A percentile compares a stretch with the other conserved stretches of the same genome.
These are phyloP conservation scores for Mus spicilegus DNA, from an alignment of 2,113 vertebrate genomes.

Conservation along the genomic window DNA sequence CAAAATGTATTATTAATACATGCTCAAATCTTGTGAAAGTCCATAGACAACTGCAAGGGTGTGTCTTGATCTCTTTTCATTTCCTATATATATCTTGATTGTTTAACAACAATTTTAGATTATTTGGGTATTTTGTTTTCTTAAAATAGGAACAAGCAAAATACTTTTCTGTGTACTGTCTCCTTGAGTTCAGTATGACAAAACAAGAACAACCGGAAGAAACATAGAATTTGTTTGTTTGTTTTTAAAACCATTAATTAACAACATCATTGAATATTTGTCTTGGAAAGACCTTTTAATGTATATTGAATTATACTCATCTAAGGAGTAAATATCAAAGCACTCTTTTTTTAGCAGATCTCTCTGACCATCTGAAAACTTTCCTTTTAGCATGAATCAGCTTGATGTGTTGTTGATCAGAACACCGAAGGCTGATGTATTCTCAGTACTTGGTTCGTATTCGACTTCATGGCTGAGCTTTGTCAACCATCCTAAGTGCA, in stretches of 20 bases:
- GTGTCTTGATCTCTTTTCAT: neutral
- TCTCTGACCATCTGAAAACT: neutral
- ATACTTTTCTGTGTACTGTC: neutral
- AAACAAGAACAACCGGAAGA: neutral
- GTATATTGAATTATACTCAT: neutral
- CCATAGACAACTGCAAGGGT: neutral
- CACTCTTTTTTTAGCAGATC: neutral
- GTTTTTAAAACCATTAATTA: slow-evolving; percentile 38
- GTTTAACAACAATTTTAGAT: slow-evolving; percentile 9
- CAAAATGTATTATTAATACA: neutral
- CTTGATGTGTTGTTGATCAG: neutral
- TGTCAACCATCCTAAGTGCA: neutral
- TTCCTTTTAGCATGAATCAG: neutral
- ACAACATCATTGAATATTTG: neutral
- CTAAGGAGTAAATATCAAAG: neutral
- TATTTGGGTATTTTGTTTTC: neutral
- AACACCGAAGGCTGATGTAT: neutral
- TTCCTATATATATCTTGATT: neutral
- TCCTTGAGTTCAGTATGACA: slow-evolving; percentile 3
- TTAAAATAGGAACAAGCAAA: slow-evolving; percentile 32
- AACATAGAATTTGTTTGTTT: slow-evolving; percentile 7
- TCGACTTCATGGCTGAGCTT: neutral
- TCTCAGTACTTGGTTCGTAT: neutral
- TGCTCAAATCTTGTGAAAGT: slow-evolving; percentile 41
- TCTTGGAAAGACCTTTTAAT: neutral